A percentile compares a stretch with the other conserved stretches of the same genome.
Evolutionary conservation across 2,797 vertebrate species (phyloP).

Genomic region (Uromys caudimaculatus): DNA sequence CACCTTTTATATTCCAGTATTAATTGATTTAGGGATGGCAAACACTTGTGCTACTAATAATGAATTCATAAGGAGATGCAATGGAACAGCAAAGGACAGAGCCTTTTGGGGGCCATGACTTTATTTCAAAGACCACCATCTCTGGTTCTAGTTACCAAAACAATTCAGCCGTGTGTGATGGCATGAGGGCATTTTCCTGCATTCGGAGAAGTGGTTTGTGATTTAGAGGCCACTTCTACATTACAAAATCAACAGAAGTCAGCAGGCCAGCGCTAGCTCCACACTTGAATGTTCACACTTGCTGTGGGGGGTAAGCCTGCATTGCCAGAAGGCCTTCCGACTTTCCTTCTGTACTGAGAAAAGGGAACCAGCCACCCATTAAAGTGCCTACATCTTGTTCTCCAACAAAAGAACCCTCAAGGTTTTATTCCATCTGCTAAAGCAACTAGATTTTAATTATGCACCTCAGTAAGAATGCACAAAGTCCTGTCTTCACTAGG

Average conservation of each 20-base stretch:
- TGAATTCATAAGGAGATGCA: conserved; percentile 37
- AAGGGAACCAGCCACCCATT: neutral
- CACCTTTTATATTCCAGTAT: conserved; percentile 25
- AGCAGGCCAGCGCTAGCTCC: neutral
- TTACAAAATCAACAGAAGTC: neutral
- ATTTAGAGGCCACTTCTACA: conserved; percentile 26
- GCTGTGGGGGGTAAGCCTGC: neutral
- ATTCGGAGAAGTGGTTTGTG: conserved; percentile 34
- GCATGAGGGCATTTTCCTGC: neutral
- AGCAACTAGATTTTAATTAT: neutral
- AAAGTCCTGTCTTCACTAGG: neutral
- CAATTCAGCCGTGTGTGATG: neutral
- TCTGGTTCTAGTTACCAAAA: neutral
- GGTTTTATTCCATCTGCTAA: neutral
- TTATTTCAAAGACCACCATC: neutral
- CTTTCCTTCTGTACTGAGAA: neutral
- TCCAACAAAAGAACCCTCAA: neutral
- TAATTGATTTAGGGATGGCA: neutral
- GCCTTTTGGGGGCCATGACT: neutral
- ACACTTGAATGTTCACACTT: neutral
- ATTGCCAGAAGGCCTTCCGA: neutral
- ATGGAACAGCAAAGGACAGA: neutral
- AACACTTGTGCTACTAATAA: neutral
- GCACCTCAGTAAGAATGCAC: conserved; percentile 8
- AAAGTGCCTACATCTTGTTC: neutral